phyloP scores from a whole-genome alignment of 2,113 vertebrate genomes.

The Danionella cerebrum region DNA sequence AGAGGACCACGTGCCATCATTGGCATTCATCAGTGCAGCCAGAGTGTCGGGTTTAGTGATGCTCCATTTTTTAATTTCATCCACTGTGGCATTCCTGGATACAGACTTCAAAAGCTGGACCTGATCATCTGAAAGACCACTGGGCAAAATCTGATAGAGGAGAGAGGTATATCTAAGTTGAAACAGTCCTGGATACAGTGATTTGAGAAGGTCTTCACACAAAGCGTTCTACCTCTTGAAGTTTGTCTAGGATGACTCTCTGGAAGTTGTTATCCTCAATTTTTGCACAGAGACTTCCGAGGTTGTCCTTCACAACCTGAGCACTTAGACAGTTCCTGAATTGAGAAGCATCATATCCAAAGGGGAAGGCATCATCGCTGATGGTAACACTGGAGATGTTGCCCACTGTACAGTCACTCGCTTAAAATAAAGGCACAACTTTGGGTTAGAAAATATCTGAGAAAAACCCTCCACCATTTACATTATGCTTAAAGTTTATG shows the following conservation, averaged over 20 bases:
- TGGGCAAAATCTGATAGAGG: constrained; percentile 28
- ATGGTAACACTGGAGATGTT: constrained; percentile 32
- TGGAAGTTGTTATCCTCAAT: constrained; percentile 24
- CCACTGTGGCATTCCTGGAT: constrained; percentile 27
- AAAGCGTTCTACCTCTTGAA: constrained; percentile 34
- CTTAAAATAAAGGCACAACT: neutral
- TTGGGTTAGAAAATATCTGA: too few species aligned
- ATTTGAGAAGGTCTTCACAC: neutral
- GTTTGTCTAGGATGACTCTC: constrained; percentile 28
- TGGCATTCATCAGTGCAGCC: constrained; percentile 31
- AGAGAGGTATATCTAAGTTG: neutral
- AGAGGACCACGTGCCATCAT: constrained; percentile 37
- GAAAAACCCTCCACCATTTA: too few species aligned
- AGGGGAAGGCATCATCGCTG: constrained; percentile 23
- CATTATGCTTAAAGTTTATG: too few species aligned
- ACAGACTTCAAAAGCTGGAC: constrained; percentile 30
- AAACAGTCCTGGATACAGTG: neutral
- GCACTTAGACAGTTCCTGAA: constrained; percentile 31
- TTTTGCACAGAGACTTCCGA: constrained; percentile 34
- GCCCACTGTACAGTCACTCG: neutral
- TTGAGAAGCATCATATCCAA: constrained; percentile 12
- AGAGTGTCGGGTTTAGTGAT: constrained; percentile 39
- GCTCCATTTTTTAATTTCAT: constrained; percentile 41
- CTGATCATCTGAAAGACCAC: constrained; percentile 30
- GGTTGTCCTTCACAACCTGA: constrained; percentile 22